Conservation (phyloP, 1,140 invertebrate genomes). For the Bombus picipes region DNA sequence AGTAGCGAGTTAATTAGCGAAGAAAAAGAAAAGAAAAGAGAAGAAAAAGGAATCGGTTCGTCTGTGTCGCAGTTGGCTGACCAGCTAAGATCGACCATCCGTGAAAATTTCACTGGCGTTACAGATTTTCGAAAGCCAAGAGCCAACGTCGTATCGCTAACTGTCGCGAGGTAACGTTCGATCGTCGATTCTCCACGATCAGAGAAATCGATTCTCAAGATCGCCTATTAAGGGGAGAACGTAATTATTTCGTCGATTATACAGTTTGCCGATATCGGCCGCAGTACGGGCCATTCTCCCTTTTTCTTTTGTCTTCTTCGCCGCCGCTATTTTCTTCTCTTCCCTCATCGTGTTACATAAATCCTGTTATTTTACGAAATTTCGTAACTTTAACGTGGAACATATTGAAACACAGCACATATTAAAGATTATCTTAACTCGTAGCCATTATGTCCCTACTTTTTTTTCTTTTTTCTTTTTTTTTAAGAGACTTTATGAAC, state of each 20-base stretch:
- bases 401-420: background rate
- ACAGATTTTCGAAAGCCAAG: slow-evolving; percentile 61
- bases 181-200: slow-evolving; percentile 48
- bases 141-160: background rate
- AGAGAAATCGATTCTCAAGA: slow-evolving; percentile 60
- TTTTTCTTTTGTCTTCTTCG: slow-evolving; percentile 10
- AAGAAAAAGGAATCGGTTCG: background rate
- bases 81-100: slow-evolving; percentile 46
- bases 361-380: background rate
- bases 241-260: slow-evolving; percentile 60
- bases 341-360: background rate
- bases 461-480: background rate
- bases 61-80: slow-evolving; percentile 20
- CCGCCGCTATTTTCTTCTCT: background rate
- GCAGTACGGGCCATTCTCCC: slow-evolving; percentile 13
- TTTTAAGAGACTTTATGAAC: background rate
- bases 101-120: slow-evolving; percentile 67
- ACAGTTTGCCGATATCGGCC: slow-evolving; percentile 18
- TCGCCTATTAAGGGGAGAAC: slow-evolving; percentile 59
- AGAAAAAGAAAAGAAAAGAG: background rate
- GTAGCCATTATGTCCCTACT: background rate
- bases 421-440: background rate
- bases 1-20: no score
- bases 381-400: background rate
- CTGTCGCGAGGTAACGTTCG: slow-evolving; percentile 34